Base-by-base conservation (phyloP, 2,888 invertebrate genomes). In the Piscicola geometra region DNA sequence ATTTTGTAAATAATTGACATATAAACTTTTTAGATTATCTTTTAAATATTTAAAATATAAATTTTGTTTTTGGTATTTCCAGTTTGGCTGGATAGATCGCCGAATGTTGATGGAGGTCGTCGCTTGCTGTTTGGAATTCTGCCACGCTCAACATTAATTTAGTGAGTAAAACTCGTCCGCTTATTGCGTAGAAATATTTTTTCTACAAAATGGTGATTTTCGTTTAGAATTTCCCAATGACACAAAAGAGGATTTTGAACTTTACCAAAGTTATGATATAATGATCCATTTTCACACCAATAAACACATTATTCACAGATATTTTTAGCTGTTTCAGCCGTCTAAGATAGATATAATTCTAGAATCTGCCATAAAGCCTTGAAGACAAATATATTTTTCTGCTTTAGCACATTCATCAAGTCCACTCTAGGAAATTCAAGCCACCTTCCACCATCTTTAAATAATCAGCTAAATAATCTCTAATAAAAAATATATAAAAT, bases 61-160 rank as follows among this genome's bases (percentile, higher is more conserved):
- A 18, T 56, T 56, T 56, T 56, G 60, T 56, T 56, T 21, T 56
- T 21, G 60, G 9, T 56, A 25, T 25, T 56, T 56, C n/a, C 25
- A 73, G 73, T 52, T 73, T 56, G 56, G 64, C 64, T 73, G 73
- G 73, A 30, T 73, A 35, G 18, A 36, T 32, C 47, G 64, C 28
- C 32, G 73, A 74, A 83, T 82, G 80, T 84, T 83, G 82, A 84
- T 84, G 84, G 85, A 84, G 93, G 94, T 94, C 92, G 91, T 92
- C 89, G 92, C 93, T 91, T 93, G 93, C 90, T 94, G 93, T 89
- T 93, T 93, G 90, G 94, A 94, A 90, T 94, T 93, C 90, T 94
- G 94, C 92, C 93, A 93, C 90, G 94, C 94, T 88, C 94, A 94
- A 91, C 94, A 94, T 93, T 93, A 79, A 73, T 33, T 33, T n/a